These are phyloP conservation scores for Anthophora plumipes DNA, from an alignment of 2,888 invertebrate genomes.

Conservation along the genomic window DNA sequence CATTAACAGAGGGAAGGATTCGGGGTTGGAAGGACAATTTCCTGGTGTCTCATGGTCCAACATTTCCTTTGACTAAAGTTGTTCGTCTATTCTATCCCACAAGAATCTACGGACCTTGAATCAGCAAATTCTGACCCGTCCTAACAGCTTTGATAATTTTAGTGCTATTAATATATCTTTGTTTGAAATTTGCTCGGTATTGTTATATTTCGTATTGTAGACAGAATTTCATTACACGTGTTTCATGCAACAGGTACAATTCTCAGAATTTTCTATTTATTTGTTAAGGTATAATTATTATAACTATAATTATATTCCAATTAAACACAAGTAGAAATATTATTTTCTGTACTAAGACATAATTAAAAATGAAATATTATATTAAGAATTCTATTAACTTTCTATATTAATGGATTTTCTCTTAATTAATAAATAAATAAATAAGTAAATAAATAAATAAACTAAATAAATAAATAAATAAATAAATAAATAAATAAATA, in stretches of 20 bases:
- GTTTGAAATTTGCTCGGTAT: background rate
- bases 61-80: slow-evolving; percentile 61
- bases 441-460: too few species aligned
- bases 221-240: too few species aligned
- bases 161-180: slow-evolving; percentile 22
- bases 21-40: slow-evolving; percentile 71
- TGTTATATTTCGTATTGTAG: background rate
- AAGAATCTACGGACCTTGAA: slow-evolving; percentile 29
- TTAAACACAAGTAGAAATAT: too few species aligned
- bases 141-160: slow-evolving; percentile 37
- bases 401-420: too few species aligned
- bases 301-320: background rate
- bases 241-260: background rate
- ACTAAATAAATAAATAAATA: too few species aligned
- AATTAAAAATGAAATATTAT: too few species aligned
- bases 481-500: too few species aligned
- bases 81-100: slow-evolving; percentile 32
- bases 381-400: too few species aligned
- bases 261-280: background rate
- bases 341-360: too few species aligned
- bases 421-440: too few species aligned
- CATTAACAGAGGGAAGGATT: slow-evolving; percentile 55
- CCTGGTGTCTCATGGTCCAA: slow-evolving; percentile 70
- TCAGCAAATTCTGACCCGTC: background rate
- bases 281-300: background rate